Evolutionary conservation across 1,140 invertebrate species (phyloP).

Genomic region (Lepidotrigona ventralis): DNA sequence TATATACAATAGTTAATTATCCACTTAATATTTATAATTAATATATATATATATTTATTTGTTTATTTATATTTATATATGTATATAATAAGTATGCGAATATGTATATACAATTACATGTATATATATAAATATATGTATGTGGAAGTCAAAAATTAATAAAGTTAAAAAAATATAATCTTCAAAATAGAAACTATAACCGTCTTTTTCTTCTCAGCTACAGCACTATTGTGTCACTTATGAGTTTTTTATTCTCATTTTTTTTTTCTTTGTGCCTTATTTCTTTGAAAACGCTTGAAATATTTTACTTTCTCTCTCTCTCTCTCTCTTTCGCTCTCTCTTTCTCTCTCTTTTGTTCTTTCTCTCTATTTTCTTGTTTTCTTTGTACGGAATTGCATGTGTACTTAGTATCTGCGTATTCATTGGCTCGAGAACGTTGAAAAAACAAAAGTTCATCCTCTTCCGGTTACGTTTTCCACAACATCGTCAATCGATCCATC

Average conservation of each 20-base stretch:
- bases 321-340: not conserved
- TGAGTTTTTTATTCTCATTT: constrained; percentile 52
- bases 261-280: not conserved
- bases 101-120: constrained; percentile 53
- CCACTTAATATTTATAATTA: constrained; percentile 39
- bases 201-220: constrained; percentile 66
- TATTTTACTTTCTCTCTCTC: constrained; percentile 18
- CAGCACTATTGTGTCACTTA: constrained; percentile 61
- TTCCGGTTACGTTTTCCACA: not conserved
- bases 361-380: constrained; percentile 33
- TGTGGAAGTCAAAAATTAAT: constrained; percentile 71
- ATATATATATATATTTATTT: constrained; percentile 33
- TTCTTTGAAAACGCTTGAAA: constrained; percentile 63
- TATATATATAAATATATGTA: constrained; percentile 54
- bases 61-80: constrained; percentile 43
- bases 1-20: constrained; percentile 16
- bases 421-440: constrained; percentile 26
- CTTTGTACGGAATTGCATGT: constrained; percentile 55
- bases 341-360: not conserved
- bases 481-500: not conserved
- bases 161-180: constrained; percentile 75
- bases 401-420: constrained; percentile 40
- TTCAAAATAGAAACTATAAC: constrained; percentile 73
- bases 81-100: constrained; percentile 54
- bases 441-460: constrained; percentile 27